These are phyloP conservation scores for Gambusia affinis DNA, from an alignment of 2,113 vertebrate species.

Conservation along the genomic window DNA sequence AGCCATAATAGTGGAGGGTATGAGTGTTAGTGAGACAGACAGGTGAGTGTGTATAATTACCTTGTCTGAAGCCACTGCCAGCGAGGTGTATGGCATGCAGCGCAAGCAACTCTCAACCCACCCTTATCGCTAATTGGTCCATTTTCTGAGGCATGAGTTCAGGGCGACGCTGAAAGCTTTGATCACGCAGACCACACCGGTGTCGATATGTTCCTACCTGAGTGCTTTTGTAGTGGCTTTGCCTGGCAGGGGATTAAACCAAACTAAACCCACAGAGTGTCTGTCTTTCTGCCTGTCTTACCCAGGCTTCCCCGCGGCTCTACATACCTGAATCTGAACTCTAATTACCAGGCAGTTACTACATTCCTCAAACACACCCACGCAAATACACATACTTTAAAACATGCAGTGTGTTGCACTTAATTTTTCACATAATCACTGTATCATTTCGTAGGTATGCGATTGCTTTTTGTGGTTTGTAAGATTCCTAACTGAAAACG, in stretches of 20 bases:
- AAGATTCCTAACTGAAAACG: background rate
- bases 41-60: conserved; percentile 72
- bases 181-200: conserved; percentile 69
- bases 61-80: conserved; percentile 68
- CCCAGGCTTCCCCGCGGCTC: conserved; percentile 56
- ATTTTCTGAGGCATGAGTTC: conserved; percentile 69
- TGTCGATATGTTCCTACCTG: conserved; percentile 67
- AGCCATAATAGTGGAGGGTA: conserved; percentile 50
- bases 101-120: conserved; percentile 43
- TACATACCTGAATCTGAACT: conserved; percentile 69
- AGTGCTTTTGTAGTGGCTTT: conserved; percentile 68
- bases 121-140: conserved; percentile 65
- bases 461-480: conserved; percentile 49
- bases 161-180: conserved; percentile 68
- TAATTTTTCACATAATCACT: conserved; percentile 18
- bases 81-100: conserved; percentile 55
- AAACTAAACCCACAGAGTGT: conserved; percentile 53
- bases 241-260: conserved; percentile 63
- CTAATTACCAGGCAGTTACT: conserved; percentile 68
- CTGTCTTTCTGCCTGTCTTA: conserved; percentile 46
- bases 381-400: conserved; percentile 29
- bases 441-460: conserved; percentile 11
- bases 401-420: conserved; percentile 6
- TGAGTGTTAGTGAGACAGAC: conserved; percentile 60
- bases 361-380: conserved; percentile 67